Conservation (phyloP, 2,113 vertebrate species). For the Scopus umbretta region DNA sequence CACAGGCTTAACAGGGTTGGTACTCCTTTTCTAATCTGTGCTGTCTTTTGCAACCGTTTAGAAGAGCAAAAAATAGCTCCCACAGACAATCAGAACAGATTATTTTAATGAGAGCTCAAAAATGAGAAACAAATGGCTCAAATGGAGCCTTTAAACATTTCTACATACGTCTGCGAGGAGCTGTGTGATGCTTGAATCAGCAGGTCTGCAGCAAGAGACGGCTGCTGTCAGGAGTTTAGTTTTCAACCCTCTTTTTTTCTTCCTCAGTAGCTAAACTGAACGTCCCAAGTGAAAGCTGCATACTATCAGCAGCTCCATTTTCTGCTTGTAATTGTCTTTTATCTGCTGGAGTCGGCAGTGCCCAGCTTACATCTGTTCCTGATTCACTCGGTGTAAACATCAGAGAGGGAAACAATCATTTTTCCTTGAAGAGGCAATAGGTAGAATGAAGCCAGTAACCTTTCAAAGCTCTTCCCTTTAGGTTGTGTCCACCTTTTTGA, state of each 20-base stretch:
- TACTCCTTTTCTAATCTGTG: background rate
- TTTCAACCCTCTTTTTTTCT: background rate
- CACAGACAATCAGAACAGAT: slow-evolving; percentile 72
- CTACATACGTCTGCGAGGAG: background rate
- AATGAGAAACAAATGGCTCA: slow-evolving; percentile 63
- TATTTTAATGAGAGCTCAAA: slow-evolving; percentile 74
- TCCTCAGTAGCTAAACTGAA: background rate
- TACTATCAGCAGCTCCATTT: slow-evolving; percentile 17
- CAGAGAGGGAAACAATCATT: background rate
- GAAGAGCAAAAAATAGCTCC: slow-evolving; percentile 67
- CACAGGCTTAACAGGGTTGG: background rate
- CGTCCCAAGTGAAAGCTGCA: background rate
- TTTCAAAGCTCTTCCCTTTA: background rate
- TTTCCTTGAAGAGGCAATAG: background rate
- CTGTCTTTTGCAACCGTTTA: slow-evolving; percentile 1
- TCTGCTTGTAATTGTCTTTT: slow-evolving; percentile 28
- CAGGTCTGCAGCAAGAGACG: background rate
- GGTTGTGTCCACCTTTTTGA: background rate
- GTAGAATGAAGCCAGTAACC: background rate
- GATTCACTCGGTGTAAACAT: background rate
- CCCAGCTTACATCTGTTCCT: slow-evolving; percentile 44
- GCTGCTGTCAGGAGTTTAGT: background rate
- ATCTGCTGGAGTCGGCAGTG: slow-evolving; percentile 2
- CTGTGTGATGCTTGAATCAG: slow-evolving; percentile 46
- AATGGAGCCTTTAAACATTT: slow-evolving; percentile 56